Evolutionary conservation across 2,113 vertebrate species (phyloP).

Genomic region (Nycticebus coucang): DNA sequence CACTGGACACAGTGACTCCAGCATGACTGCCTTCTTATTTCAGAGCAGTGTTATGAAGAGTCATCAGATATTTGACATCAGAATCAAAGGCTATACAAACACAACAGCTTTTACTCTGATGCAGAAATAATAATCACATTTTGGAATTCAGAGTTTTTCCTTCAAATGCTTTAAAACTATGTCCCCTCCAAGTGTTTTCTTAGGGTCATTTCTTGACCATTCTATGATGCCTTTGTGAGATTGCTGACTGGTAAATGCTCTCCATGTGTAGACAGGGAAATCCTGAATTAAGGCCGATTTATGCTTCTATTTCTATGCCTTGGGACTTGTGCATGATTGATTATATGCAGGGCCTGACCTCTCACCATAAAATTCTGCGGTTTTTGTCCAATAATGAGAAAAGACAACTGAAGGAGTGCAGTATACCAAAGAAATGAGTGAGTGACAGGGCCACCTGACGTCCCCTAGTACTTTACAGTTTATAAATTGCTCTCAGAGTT

Average conservation of each 20-base stretch:
- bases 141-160: conserved; percentile 58
- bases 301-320: conserved; percentile 65
- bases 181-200: conserved; percentile 37
- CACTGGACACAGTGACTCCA: background rate
- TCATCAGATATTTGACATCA: conserved; percentile 49
- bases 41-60: conserved; percentile 27
- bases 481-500: conserved; percentile 76
- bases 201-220: conserved; percentile 69
- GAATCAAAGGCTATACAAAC: conserved; percentile 59
- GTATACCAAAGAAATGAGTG: conserved; percentile 66
- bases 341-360: conserved; percentile 73
- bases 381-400: conserved; percentile 74
- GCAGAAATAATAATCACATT: conserved; percentile 57
- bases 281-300: conserved; percentile 70
- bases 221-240: conserved; percentile 58
- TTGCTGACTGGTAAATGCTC: conserved; percentile 61
- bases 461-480: conserved; percentile 75
- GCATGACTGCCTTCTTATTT: background rate
- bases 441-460: conserved; percentile 78
- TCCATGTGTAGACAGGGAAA: conserved; percentile 64
- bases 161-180: conserved; percentile 41
- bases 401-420: conserved; percentile 75
- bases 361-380: conserved; percentile 70
- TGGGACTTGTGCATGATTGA: conserved; percentile 66
- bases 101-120: conserved; percentile 50